phyloP scores from a whole-genome alignment of 2,888 invertebrate species.

The Amphiduros pacificus region DNA sequence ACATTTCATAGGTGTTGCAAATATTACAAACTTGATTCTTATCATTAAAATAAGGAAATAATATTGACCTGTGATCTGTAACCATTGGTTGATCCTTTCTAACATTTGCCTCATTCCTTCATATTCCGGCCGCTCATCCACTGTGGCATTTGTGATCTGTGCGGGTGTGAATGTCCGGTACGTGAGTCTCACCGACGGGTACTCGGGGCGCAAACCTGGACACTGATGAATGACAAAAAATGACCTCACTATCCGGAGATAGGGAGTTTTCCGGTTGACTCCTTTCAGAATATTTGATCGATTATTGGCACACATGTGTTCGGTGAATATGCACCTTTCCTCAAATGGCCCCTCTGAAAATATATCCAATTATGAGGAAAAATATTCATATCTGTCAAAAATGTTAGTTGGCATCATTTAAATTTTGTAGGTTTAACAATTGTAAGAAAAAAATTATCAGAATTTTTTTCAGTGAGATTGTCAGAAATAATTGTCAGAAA shows the following conservation, averaged over 20 bases:
- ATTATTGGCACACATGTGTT: constrained; percentile 24
- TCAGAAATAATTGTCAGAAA: too few species aligned
- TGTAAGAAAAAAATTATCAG: too few species aligned
- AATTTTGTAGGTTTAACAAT: too few species aligned
- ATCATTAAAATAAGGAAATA: neutral
- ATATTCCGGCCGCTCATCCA: constrained; percentile 19
- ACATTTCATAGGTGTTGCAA: neutral
- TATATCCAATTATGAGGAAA: too few species aligned
- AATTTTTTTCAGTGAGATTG: too few species aligned
- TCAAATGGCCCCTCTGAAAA: constrained; percentile 26
- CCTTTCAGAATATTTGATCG: constrained; percentile 18
- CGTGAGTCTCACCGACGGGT: constrained; percentile 23
- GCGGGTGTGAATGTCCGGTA: constrained; percentile 31
- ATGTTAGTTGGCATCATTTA: too few species aligned
- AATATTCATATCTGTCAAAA: too few species aligned
- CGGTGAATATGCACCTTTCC: constrained; percentile 31
- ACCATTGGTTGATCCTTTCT: constrained; percentile 33
- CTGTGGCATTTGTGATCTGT: constrained; percentile 19
- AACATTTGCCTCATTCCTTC: constrained; percentile 28
- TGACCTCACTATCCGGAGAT: constrained; percentile 27
- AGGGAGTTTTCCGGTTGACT: constrained; percentile 23
- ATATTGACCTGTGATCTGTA: constrained; percentile 29
- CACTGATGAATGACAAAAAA: constrained; percentile 26
- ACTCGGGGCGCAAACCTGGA: neutral
- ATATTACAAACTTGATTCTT: neutral